phyloP scores from a whole-genome alignment of 92 coral and sea anemone genomes.

The Phenganax subtilis region DNA sequence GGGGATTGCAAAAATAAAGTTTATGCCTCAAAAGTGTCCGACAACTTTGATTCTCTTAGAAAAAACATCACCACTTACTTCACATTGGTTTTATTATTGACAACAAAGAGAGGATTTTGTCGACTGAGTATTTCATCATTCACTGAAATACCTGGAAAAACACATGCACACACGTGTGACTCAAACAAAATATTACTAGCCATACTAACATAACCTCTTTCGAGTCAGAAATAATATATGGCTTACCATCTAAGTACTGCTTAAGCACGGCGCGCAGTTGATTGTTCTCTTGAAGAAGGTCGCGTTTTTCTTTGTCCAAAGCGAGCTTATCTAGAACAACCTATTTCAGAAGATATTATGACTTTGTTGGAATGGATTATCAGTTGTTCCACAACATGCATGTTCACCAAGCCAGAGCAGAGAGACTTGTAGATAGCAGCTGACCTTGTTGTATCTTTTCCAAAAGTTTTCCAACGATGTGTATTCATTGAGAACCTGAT shows the following conservation, averaged over 20 bases:
- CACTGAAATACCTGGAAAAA: conserved; percentile 83
- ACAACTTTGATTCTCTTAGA: no score
- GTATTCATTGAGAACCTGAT: conserved; percentile 87
- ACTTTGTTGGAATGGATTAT: no score
- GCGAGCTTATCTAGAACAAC: conserved; percentile 90
- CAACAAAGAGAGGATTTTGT: conserved; percentile 93
- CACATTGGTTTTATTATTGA: conserved; percentile 98
- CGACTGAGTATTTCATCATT: conserved; percentile 92
- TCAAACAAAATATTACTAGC: neutral
- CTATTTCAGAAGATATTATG: conserved; percentile 33
- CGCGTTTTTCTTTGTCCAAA: conserved; percentile 90
- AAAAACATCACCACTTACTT: conserved; percentile 55
- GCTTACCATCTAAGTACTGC: conserved; percentile 94
- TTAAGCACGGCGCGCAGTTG: conserved; percentile 96
- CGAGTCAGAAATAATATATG: neutral
- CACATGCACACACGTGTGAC: neutral
- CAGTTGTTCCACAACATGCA: no score
- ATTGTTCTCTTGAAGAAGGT: conserved; percentile 86
- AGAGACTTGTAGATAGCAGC: neutral
- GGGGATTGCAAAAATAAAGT: neutral
- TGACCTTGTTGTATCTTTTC: conserved; percentile 93
- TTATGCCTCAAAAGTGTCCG: neutral
- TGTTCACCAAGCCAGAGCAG: neutral
- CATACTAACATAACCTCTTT: no score
- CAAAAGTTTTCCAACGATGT: conserved; percentile 90